A percentile compares a stretch with the other conserved stretches of the same genome.
Conservation (phyloP, 1,140 invertebrate genomes). For the Aethina tumida region DNA sequence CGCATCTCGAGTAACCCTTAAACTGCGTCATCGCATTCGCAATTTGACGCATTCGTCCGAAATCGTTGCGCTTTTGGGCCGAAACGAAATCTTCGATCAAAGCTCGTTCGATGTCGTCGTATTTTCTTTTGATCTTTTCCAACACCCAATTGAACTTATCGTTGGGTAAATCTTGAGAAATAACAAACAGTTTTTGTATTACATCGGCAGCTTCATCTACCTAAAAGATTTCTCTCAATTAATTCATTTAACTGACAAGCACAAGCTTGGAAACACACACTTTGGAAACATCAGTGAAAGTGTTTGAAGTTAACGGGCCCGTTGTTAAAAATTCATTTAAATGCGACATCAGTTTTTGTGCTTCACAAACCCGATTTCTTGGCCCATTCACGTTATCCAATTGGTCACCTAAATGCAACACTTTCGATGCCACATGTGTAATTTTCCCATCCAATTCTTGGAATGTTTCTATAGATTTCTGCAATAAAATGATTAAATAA, state of each 20-base stretch:
- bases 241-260: background rate
- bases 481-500: slow-evolving; percentile 25
- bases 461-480: slow-evolving; percentile 77
- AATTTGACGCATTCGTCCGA: slow-evolving; percentile 84
- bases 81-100: slow-evolving; percentile 93
- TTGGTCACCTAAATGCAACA: slow-evolving; percentile 95
- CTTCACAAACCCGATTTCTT: slow-evolving; percentile 85
- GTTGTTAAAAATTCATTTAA: slow-evolving; percentile 87
- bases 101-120: slow-evolving; percentile 86
- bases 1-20: slow-evolving; percentile 91
- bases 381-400: slow-evolving; percentile 94
- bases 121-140: slow-evolving; percentile 85
- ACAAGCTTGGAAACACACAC: slow-evolving; percentile 37
- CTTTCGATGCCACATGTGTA: slow-evolving; percentile 93
- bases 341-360: slow-evolving; percentile 87
- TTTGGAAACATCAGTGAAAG: slow-evolving; percentile 79
- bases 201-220: slow-evolving; percentile 96
- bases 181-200: slow-evolving; percentile 93
- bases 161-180: slow-evolving; percentile 85
- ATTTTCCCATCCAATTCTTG: slow-evolving; percentile 92
- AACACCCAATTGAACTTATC: slow-evolving; percentile 84
- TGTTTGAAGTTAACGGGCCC: slow-evolving; percentile 71
- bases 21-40: slow-evolving; percentile 89
- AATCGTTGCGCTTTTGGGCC: slow-evolving; percentile 75
- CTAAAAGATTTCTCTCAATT: slow-evolving; percentile 38